Percentiles rank a stretch among this genome's conserved stretches.
Evolutionary conservation across 2,797 vertebrate genomes (phyloP).

Genomic region (Mionectes olivaceus): DNA sequence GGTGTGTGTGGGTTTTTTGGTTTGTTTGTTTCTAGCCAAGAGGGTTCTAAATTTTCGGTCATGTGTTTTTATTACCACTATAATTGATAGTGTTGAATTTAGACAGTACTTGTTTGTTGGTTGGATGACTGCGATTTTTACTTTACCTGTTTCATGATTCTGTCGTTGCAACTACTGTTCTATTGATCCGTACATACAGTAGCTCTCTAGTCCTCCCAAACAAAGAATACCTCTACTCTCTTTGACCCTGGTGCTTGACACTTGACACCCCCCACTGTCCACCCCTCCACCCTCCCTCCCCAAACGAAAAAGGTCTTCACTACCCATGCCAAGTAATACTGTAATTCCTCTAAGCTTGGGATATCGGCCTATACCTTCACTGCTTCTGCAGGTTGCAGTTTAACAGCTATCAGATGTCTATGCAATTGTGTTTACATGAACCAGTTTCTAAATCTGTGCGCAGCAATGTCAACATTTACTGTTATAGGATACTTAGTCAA

Average conservation of each 20-base stretch:
- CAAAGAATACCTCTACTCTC: background rate
- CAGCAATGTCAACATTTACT: background rate
- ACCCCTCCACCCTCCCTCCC: background rate
- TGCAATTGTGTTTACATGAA: background rate
- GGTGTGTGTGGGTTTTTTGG: background rate
- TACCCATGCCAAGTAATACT: background rate
- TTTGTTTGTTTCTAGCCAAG: background rate
- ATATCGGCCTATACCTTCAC: background rate
- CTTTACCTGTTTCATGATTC: background rate
- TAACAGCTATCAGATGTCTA: background rate
- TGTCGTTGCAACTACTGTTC: background rate
- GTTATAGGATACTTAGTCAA: background rate
- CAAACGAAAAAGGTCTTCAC: background rate
- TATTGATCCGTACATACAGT: no score
- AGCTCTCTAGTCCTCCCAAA: background rate
- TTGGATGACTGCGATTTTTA: background rate
- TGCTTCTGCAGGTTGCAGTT: background rate
- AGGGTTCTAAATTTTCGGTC: background rate
- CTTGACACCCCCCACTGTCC: fast-evolving
- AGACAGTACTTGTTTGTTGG: background rate
- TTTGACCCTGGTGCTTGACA: background rate
- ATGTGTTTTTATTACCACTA: background rate
- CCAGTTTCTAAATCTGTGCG: background rate
- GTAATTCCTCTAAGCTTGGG: background rate
- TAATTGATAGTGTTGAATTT: background rate